phyloP scores from a whole-genome alignment of 2,113 vertebrate genomes.

The Cochlearius cochlearius region DNA sequence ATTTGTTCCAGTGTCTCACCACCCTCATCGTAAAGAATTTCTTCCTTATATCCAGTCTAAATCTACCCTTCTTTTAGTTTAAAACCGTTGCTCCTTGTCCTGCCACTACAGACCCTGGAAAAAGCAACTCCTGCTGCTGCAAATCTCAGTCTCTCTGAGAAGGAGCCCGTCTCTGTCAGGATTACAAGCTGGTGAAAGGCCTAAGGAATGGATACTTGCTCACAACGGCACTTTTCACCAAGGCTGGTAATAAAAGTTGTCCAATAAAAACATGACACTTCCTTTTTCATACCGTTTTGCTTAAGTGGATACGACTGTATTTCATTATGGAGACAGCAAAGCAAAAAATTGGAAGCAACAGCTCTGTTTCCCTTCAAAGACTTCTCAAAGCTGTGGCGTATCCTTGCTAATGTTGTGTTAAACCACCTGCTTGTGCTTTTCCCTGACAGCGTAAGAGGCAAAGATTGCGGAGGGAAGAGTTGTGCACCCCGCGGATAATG shows the following conservation, averaged over 20 bases:
- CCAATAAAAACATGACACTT: neutral
- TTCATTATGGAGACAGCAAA: conserved; percentile 65
- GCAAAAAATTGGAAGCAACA: conserved; percentile 50
- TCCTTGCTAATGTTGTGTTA: conserved; percentile 65
- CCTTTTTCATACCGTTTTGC: neutral
- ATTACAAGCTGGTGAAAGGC: neutral
- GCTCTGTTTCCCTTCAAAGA: neutral
- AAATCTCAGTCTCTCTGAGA: neutral
- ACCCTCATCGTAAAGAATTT: neutral
- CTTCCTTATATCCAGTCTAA: neutral
- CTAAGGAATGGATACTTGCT: neutral
- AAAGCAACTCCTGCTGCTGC: neutral
- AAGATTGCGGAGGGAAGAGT: neutral
- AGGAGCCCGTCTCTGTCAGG: neutral
- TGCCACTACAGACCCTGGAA: neutral
- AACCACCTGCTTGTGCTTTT: conserved; percentile 65
- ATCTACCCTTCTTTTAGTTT: neutral
- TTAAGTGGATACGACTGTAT: conserved; percentile 39
- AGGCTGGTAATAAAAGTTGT: neutral
- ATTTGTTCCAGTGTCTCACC: neutral
- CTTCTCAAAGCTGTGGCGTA: conserved; percentile 23
- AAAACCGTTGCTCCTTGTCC: neutral
- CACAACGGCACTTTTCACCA: neutral
- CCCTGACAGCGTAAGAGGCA: neutral
- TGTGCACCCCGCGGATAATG: conserved; percentile 29